Conservation (phyloP, 2,888 invertebrate species). For the Aelia acuminata region DNA sequence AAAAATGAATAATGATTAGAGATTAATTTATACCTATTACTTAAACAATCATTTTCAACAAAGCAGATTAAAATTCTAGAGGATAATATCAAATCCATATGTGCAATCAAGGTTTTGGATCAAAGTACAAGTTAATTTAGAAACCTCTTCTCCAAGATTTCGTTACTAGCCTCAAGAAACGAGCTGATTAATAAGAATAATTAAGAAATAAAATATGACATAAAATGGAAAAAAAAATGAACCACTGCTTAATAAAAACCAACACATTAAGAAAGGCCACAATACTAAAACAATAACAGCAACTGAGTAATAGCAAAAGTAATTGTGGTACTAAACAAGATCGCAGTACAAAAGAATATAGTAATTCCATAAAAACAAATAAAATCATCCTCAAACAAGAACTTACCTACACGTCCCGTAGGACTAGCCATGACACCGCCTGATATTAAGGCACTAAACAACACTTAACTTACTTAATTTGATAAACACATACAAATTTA, state of each 20-base stretch:
- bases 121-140: background rate
- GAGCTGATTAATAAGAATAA: background rate
- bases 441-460: slow-evolving; percentile 56
- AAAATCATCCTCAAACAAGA: slow-evolving; percentile 12
- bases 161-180: background rate
- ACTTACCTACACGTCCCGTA: slow-evolving; percentile 92
- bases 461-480: slow-evolving; percentile 53
- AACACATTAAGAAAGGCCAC: background rate
- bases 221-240: background rate
- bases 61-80: background rate
- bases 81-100: slow-evolving; percentile 19
- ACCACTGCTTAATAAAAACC: background rate
- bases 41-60: background rate
- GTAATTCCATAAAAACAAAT: background rate
- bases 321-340: background rate
- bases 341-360: background rate
- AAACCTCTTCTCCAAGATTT: background rate
- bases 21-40: background rate
- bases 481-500: slow-evolving; percentile 52
- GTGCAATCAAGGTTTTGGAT: background rate
- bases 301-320: background rate
- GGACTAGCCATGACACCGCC: slow-evolving; percentile 84
- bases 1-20: background rate
- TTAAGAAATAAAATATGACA: background rate
- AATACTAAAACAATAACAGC: background rate